These are phyloP conservation scores for Stenoptilia bipunctidactyla DNA, from an alignment of 2,888 invertebrate genomes.

Conservation along the genomic window DNA sequence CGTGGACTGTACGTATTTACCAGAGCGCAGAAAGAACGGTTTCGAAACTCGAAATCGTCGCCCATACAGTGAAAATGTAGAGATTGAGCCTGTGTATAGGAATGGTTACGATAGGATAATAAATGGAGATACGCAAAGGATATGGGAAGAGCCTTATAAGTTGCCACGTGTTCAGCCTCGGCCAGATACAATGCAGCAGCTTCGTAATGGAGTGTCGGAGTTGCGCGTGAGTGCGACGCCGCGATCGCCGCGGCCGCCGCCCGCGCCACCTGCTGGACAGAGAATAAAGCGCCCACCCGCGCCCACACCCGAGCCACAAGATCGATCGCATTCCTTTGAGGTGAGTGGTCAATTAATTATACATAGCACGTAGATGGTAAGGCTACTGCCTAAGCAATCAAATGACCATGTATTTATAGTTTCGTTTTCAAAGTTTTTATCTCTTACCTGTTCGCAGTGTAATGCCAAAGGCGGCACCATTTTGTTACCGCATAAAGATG, in stretches of 20 bases:
- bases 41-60: slow-evolving; percentile 42
- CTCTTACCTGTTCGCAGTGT: too few relatives aligned
- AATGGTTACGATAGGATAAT: slow-evolving; percentile 50
- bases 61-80: slow-evolving; percentile 62
- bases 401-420: too few relatives aligned
- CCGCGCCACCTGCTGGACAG: slow-evolving; percentile 35
- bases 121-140: slow-evolving; percentile 34
- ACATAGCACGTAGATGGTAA: too few relatives aligned
- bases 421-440: too few relatives aligned
- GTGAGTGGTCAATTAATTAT: slow-evolving; percentile 21
- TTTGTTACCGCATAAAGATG: too few relatives aligned
- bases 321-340: slow-evolving; percentile 49
- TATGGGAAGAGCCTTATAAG: slow-evolving; percentile 61
- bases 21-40: slow-evolving; percentile 41
- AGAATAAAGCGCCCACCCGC: slow-evolving; percentile 41
- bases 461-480: too few relatives aligned
- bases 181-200: slow-evolving; percentile 51
- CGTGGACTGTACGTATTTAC: slow-evolving; percentile 43
- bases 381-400: too few relatives aligned
- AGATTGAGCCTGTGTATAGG: slow-evolving; percentile 40
- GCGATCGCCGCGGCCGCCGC: slow-evolving; percentile 47
- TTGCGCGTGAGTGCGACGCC: slow-evolving; percentile 56
- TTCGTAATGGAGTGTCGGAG: slow-evolving; percentile 52
- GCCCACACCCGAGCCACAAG: slow-evolving; percentile 53
- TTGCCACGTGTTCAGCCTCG: slow-evolving; percentile 50